phyloP scores from a whole-genome alignment of 1,140 invertebrate genomes.

The Andrena cerasifolii region DNA sequence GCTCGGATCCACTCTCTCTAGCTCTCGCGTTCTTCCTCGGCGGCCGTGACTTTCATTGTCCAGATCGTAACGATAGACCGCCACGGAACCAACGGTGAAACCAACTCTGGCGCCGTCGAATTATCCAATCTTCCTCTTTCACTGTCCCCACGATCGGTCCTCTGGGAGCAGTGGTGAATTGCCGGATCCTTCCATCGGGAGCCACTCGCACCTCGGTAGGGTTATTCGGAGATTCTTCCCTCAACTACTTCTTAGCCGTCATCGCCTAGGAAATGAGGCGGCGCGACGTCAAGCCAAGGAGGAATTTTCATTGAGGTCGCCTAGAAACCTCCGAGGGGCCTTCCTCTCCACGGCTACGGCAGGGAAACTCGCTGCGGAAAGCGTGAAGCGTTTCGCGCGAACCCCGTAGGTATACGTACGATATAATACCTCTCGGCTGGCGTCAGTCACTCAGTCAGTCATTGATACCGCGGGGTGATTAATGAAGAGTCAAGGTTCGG shows the following conservation, averaged over 20 bases:
- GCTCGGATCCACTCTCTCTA: conserved; percentile 16
- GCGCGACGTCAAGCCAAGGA: neutral
- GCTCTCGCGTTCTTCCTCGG: neutral
- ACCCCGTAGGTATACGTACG: conserved; percentile 65
- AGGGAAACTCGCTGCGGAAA: conserved; percentile 31
- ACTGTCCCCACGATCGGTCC: conserved; percentile 10
- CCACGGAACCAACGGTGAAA: conserved; percentile 56
- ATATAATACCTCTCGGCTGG: conserved; percentile 79
- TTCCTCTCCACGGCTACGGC: neutral
- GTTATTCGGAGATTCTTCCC: conserved; percentile 13
- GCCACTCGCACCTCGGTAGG: no score
- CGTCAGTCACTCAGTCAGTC: conserved; percentile 81
- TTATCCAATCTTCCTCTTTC: conserved; percentile 46
- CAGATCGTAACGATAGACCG: conserved; percentile 62
- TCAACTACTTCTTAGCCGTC: no score
- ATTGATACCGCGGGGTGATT: conserved; percentile 81
- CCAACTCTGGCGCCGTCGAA: conserved; percentile 62
- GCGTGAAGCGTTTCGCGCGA: conserved; percentile 70
- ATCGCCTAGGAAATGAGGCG: no score
- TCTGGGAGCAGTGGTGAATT: neutral
- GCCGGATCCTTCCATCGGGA: no score
- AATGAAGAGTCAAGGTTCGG: conserved; percentile 82
- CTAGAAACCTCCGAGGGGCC: neutral
- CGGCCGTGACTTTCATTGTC: conserved; percentile 67
- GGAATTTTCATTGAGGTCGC: conserved; percentile 6